Base-by-base conservation (phyloP, 2,113 vertebrate genomes). In the Zosterops pallidus region DNA sequence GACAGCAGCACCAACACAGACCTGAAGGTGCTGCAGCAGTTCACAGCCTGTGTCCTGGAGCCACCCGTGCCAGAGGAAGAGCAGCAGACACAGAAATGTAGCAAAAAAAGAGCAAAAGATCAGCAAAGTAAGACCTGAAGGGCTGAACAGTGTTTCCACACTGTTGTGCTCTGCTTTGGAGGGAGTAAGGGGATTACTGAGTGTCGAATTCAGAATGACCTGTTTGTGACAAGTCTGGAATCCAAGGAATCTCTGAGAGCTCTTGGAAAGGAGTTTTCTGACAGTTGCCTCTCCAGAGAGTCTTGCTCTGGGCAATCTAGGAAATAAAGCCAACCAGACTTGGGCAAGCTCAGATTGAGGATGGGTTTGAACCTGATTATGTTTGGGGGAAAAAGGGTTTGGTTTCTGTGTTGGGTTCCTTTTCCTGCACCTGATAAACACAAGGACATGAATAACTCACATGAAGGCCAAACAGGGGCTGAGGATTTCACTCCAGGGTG, bases 51-150 rank as follows among this genome's bases (percentile, higher is more conserved):
- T 83, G 25, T 99, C 84, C 91, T 99, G 52, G 98, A 99, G 8
- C 76, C 82, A 0, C 47, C 96, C 46, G 24, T 95, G 63, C 53
- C 96, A 1, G 98, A 98, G 41, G 98, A 98, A 2, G 98, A 99
- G 46, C 96, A 96, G 77, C 96, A 96, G 55, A 96, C 95, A 4
- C 98, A 98, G 64, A 98, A 98, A 68, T 97, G 97, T 39, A 94
- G 95, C 42, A 96, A 95, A 22, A 97, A 90, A 68, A 98, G 98
- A 62, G 95, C 94, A 29, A 98, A 97, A 89, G 98, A 99, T 81
- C 97, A 98, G 71, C 98, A 98, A 89, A 97, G 99, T 99, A 97
- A 99, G 99, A 53, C 28, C 14, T 14, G 22, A 10, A 14, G 56
- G 56, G 64, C 31, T 80, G 0, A 41, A 2, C 5, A 14, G 21